phyloP scores from a whole-genome alignment of 2,113 vertebrate genomes.

The Theristicus caerulescens region DNA sequence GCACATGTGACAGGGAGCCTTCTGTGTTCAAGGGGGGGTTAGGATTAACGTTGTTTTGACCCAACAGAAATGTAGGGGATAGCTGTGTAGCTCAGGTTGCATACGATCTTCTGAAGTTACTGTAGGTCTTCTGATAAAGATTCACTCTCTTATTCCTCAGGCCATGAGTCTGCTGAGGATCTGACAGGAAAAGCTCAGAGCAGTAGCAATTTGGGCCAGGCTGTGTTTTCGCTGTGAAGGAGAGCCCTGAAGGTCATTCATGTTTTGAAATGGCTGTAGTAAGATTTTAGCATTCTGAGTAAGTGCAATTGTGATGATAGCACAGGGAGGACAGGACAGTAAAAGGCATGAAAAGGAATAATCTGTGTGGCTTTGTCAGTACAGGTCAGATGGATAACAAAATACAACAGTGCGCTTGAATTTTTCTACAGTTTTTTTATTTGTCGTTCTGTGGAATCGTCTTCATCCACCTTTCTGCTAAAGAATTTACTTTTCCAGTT shows the following conservation, averaged over 20 bases:
- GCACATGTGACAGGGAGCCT: neutral
- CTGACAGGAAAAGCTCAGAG: neutral
- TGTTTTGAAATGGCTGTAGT: neutral
- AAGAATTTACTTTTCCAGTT: neutral
- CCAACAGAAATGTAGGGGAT: neutral
- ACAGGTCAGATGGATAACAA: neutral
- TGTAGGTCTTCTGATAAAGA: neutral
- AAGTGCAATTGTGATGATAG: neutral
- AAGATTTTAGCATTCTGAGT: neutral
- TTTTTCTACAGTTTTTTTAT: neutral
- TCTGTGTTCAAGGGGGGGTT: neutral
- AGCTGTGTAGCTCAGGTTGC: neutral
- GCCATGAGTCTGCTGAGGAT: neutral
- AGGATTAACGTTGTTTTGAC: neutral
- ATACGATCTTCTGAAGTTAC: neutral
- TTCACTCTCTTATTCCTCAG: neutral
- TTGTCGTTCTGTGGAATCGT: neutral
- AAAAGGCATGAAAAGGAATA: neutral
- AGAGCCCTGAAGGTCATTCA: neutral
- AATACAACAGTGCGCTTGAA: rapidly evolving
- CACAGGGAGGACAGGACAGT: neutral
- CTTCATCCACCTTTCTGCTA: neutral
- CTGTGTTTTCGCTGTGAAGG: neutral
- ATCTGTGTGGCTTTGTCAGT: neutral
- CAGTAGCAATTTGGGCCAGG: too few relatives aligned